Base-by-base conservation (phyloP, 2,797 vertebrate species). In the Coregonus suidteri region DNA sequence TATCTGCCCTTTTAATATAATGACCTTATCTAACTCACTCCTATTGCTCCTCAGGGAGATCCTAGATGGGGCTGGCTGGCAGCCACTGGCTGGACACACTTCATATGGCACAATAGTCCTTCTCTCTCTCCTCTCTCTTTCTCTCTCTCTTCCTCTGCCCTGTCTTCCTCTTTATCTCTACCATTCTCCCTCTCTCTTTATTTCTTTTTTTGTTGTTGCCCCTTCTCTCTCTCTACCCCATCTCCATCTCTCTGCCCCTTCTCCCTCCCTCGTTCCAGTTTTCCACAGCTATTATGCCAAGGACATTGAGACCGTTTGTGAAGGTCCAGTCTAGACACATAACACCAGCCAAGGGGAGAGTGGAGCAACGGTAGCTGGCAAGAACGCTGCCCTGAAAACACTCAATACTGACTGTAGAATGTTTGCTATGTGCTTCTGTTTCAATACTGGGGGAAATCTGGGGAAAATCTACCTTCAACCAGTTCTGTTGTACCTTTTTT, bases 11-110 rank as follows among this genome's bases (percentile, higher is more conserved):
- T 83, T 77, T 78, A 73, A 80, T 79, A 81, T 18, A 56, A 75
- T 87, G 83, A 91, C 87, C 87, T 91, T 91, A 78, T 83, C 72
- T 64, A 37, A 71, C 79, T 75, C 80, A 74, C 79, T 74, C 81
- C 79, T 54, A 62, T 78, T 81, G 79, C 78, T 78, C 77, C 83
- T 65, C 3, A 34, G 81, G 73, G 77, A 85, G 74, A 78, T 2
- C 70, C 77, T 77, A 67, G 73, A 69, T 84, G 37, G 68, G 6
- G 18, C 41, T 87, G 84, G 79, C 83, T 70, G 59, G 6, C 77
- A 76, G 81, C 77, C 83, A 79, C 59, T 13, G 68, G 75, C 75
- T 82, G 79, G 81, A 86, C 56, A 34, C 71, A 83, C 80, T 82
- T 83, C 71, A 82, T 30, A 81, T 76, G 67, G 25, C 56, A 77